Conservation (phyloP, 1,140 invertebrate species). For the Telenomus remus region DNA sequence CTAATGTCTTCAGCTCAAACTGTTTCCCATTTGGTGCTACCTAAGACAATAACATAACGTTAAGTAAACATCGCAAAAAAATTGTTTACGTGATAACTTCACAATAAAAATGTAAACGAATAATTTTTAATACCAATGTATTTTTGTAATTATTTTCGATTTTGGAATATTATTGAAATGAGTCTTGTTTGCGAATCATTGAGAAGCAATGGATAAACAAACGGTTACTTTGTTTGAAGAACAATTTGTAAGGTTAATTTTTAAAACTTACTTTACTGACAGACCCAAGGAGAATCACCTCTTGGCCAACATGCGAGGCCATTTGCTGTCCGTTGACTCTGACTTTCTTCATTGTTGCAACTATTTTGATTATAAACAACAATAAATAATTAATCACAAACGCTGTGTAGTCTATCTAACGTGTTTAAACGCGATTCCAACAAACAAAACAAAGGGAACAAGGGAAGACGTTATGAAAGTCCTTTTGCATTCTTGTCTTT, state of each 20-base stretch:
- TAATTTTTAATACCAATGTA: too few species aligned
- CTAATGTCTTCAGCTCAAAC: conserved; percentile 65
- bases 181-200: too few species aligned
- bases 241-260: conserved; percentile 4
- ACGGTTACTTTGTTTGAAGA: conserved; percentile 9
- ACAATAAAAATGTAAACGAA: not conserved
- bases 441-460: too few species aligned
- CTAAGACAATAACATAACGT: conserved; percentile 35
- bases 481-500: too few species aligned
- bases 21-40: conserved; percentile 61
- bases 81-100: not conserved
- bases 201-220: not conserved
- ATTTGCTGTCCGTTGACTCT: conserved; percentile 58
- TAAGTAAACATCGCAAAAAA: not conserved
- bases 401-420: too few species aligned
- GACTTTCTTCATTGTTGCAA: conserved; percentile 13
- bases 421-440: too few species aligned
- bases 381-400: too few species aligned
- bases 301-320: conserved; percentile 44
- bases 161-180: too few species aligned
- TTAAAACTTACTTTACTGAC: conserved; percentile 54
- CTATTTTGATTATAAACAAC: not conserved
- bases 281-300: conserved; percentile 63
- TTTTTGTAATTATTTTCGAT: too few species aligned
- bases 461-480: too few species aligned